Evolutionary conservation across 1,140 invertebrate species (phyloP), one percentile per base, ranked within the genome.

Genomic region (Onthophagus taurus): DNA sequence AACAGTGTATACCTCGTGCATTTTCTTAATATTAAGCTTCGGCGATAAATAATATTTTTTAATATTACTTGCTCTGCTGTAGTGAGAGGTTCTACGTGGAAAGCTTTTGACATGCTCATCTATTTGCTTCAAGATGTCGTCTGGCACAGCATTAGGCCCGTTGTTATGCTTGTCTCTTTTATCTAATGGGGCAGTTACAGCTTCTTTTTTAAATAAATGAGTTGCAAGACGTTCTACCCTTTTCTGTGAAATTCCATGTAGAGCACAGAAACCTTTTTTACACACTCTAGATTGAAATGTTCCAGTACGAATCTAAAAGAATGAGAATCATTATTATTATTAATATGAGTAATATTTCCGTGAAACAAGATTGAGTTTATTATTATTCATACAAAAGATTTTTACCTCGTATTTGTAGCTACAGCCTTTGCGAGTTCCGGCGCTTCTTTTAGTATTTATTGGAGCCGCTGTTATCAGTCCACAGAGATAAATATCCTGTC

Each of bases 71-170:
- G 6, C 31, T 14, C 14, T 33, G 31, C 31, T 41, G 19, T 49
- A 49, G 41, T 49, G 42, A 16, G 47, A 49, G 13, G 33, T 45
- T 23, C 19, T 31, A 30, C 43, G 36, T 41, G 47, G 44, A 45
- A 49, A 49, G 20, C 44, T 42, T 12, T 20, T 41, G 17, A 48
- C 37, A 19, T 49, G 44, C 7, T 49, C 36, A 14, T 41, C 14
- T n/a, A 45, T 18, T 41, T 45, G 43, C 20, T 26, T 45, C 13
- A 3, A 24, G 9, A 45, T 46, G n/a, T n/a, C n/a, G 16, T 45
- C 31, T 9, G 42, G 26, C 20, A 44, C 26, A n/a, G 18, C 7
- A 16, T 44, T 34, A 23, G 42, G 42, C 17, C 42, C 35, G 11
- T 44, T 41, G 17, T 11, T 34, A 21, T 49, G 43, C 8, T 24